Conservation (phyloP, 2,797 vertebrate genomes). For the Calcarius lapponicus region DNA sequence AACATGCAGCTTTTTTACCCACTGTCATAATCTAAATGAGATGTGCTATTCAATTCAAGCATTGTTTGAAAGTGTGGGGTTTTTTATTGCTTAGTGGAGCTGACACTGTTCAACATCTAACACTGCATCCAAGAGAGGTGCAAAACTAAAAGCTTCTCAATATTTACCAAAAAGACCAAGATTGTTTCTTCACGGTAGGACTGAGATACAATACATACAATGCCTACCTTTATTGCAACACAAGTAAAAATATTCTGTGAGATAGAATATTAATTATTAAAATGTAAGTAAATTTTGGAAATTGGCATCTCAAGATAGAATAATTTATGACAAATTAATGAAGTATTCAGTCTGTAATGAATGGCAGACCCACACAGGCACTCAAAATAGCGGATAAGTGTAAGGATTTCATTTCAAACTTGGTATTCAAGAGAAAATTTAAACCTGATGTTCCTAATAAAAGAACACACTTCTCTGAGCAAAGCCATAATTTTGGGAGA, state of each 20-base stretch:
- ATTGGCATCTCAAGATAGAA: background rate
- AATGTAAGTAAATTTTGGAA: background rate
- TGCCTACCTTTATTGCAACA: background rate
- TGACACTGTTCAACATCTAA: background rate
- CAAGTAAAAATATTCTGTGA: background rate
- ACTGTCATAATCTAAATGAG: background rate
- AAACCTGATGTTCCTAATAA: constrained; percentile 41
- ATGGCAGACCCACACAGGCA: background rate
- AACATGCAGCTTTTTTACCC: background rate
- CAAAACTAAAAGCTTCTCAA: background rate
- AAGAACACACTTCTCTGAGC: background rate
- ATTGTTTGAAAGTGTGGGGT: background rate
- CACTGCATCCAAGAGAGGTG: background rate
- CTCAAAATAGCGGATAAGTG: background rate
- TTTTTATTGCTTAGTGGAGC: background rate
- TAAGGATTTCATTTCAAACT: constrained; percentile 37
- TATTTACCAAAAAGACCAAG: background rate
- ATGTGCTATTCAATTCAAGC: background rate
- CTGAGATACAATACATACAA: background rate
- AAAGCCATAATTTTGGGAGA: constrained; percentile 16
- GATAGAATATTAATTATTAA: background rate
- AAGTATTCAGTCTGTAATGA: background rate
- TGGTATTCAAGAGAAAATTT: constrained; percentile 40
- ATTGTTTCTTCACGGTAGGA: background rate
- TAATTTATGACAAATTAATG: background rate